A percentile compares a stretch with the other conserved stretches of the same genome.
Evolutionary conservation across 2,113 vertebrate genomes (phyloP).

Genomic region (Gulo gulo): DNA sequence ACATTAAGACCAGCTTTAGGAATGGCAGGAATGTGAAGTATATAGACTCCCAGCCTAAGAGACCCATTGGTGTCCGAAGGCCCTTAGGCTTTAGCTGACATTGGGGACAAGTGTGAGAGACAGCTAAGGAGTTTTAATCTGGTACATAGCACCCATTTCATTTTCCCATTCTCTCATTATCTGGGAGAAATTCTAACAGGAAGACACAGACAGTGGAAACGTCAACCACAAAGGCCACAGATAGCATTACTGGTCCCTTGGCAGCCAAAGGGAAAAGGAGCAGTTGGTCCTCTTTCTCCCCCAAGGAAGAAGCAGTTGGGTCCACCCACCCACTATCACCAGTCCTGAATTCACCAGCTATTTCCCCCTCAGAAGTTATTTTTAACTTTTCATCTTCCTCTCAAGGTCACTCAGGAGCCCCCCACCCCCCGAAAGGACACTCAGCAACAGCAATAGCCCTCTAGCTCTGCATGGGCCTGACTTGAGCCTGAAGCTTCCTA

Average conservation of each 20-base stretch:
- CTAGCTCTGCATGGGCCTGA: background rate
- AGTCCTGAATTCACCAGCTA: background rate
- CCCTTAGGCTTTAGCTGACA: background rate
- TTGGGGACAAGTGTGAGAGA: background rate
- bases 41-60: background rate
- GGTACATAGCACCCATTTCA: background rate
- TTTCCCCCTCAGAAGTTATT: background rate
- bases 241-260: background rate
- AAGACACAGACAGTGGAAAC: background rate
- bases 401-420: background rate
- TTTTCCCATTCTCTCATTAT: background rate
- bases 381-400: background rate
- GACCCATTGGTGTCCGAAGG: background rate
- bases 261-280: background rate
- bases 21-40: background rate
- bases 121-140: background rate
- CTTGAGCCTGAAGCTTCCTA: background rate
- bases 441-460: background rate
- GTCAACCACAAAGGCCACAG: background rate
- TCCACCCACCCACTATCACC: background rate
- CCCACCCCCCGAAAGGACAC: background rate
- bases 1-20: background rate
- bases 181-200: background rate
- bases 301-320: background rate
- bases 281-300: background rate